Evolutionary conservation across 2,113 vertebrate genomes (phyloP), one percentile per base, ranked within the genome.

Genomic region (Hippotragus niger): DNA sequence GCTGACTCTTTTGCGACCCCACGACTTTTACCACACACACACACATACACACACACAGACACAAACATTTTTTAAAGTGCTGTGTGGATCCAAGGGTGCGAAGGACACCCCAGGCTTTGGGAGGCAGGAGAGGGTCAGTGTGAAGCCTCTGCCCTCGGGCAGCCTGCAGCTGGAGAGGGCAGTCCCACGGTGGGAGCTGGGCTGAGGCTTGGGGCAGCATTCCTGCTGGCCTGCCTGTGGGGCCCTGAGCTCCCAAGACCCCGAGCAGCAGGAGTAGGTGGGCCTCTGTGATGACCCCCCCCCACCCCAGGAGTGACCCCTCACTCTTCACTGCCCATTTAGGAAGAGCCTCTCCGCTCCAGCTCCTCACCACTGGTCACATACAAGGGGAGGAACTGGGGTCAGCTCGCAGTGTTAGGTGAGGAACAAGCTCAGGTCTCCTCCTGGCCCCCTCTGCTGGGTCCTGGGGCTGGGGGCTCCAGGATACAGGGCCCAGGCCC

Each of bases 141-240:
- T 33, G 50, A 21, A 27, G 76, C 62, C 71, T 45, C 88, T 29
- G 67, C 29, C 43, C 64, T 58, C 10, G 3, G 33, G 19, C 31
- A 6, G 27, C 29, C 31, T 47, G 27, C 45, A 14, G n/a, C 4
- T 9, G 7, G 57, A 47, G 31, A 50, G 50, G 19, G 16, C 16
- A 19, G 15, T 15, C 15, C 15, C 7, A 0, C 0, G 3, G 31
- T 6, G 16, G 27, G 58, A 76, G 31, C 60, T 55, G 7, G 19
- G 45, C 1, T 11, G 27, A 27, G 23, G 43, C 47, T 45, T 64
- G 25, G 80, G 76, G 45, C n/a, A 78, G 36, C n/a, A 33, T n/a
- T 36, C 43, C 25, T 33, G 40, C 25, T 19, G 33, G 15, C 52
- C 14, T 7, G 52, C 10, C 11, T 1, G 31, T 21, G 31, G 47